phyloP scores from a whole-genome alignment of 2,113 vertebrate species.

The Sceloporus undulatus region DNA sequence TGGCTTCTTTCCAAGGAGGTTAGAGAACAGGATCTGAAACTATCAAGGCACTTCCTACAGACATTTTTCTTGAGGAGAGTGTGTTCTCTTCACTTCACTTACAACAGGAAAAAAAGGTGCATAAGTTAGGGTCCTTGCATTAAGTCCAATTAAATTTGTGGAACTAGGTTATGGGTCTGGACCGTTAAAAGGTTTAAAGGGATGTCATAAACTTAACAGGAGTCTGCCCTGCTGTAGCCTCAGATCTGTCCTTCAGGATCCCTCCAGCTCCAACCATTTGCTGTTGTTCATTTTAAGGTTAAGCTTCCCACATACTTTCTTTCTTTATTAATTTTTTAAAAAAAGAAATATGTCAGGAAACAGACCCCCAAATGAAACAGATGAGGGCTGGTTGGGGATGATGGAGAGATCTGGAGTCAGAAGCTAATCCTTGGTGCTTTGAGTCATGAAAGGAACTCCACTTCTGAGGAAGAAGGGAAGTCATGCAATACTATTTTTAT shows the following conservation, averaged over 20 bases:
- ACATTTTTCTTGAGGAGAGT: background rate
- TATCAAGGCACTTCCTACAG: background rate
- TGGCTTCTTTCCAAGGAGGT: background rate
- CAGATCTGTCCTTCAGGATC: background rate
- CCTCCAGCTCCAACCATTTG: background rate
- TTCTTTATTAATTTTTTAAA: background rate
- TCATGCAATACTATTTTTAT: slow-evolving; percentile 23
- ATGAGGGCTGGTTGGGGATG: fast-evolving
- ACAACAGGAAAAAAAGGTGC: background rate
- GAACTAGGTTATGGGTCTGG: background rate
- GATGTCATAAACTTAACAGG: background rate
- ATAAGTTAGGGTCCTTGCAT: background rate
- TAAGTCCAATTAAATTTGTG: background rate
- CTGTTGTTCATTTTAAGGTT: slow-evolving; percentile 2
- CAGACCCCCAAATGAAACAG: background rate
- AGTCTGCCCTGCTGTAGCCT: background rate
- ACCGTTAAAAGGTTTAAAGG: background rate
- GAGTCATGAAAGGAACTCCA: slow-evolving; percentile 59
- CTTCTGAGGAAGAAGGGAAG: background rate
- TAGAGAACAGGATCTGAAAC: background rate
- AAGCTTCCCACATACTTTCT: no score
- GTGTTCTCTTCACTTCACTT: background rate
- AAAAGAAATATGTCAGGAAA: slow-evolving; percentile 6
- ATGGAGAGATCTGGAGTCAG: background rate
- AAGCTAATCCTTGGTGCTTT: slow-evolving; percentile 21